These are phyloP conservation scores for Muricea muricata DNA, from an alignment of 92 coral and sea anemone species.

Conservation along the genomic window DNA sequence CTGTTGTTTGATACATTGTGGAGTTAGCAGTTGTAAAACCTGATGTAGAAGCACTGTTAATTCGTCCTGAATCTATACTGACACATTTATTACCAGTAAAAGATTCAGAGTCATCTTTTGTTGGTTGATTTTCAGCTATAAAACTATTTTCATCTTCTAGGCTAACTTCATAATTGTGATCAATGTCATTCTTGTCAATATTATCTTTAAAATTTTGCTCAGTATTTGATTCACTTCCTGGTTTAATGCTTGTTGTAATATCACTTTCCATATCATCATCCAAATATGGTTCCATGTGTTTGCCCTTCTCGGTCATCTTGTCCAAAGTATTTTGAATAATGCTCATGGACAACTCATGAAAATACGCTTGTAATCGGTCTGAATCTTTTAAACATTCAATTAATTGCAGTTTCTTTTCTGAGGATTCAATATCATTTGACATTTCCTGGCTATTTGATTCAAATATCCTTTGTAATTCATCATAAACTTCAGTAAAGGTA, in stretches of 20 bases:
- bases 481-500: neutral
- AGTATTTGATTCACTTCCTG: constrained; percentile 1
- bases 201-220: neutral
- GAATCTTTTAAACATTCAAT: constrained; percentile 3
- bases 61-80: neutral
- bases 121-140: neutral
- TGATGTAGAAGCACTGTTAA: neutral
- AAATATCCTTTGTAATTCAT: neutral
- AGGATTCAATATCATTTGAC: neutral
- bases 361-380: neutral
- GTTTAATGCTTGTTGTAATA: neutral
- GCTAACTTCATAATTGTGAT: neutral
- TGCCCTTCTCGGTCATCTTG: neutral
- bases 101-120: neutral
- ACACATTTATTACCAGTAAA: neutral
- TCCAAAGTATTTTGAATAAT: constrained; percentile 17
- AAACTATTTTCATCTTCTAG: neutral
- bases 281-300: neutral
- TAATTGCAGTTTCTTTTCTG: neutral
- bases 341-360: neutral
- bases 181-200: neutral
- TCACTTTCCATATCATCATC: neutral
- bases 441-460: neutral
- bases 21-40: constrained; percentile 2
- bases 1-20: neutral